phyloP scores from a whole-genome alignment of 1,140 invertebrate species.

The Hycleus phaleratus region DNA sequence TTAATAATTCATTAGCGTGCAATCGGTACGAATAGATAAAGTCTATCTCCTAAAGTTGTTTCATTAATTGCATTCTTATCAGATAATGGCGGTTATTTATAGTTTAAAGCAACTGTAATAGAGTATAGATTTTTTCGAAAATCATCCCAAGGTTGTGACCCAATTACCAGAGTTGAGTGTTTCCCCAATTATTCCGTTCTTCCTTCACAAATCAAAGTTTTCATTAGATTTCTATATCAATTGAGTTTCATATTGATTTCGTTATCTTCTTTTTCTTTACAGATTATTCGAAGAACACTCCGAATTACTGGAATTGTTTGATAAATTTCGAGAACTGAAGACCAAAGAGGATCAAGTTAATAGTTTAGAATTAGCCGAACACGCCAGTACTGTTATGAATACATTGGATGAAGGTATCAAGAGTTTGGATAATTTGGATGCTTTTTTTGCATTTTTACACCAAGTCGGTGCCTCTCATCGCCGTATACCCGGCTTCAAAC shows the following conservation, averaged over 20 bases:
- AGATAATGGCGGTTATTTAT: too few relatives aligned
- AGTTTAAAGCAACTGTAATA: too few relatives aligned
- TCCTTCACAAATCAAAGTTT: too few relatives aligned
- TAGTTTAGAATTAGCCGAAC: slow-evolving; percentile 74
- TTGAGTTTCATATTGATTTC: too few relatives aligned
- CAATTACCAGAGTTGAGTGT: too few relatives aligned
- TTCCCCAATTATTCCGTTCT: too few relatives aligned
- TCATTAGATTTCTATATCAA: neutral
- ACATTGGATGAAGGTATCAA: slow-evolving; percentile 81
- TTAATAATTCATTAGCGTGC: too few relatives aligned
- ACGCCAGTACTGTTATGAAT: slow-evolving; percentile 82
- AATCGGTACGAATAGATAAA: too few relatives aligned
- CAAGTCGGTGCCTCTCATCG: slow-evolving; percentile 75
- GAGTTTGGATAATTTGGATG: slow-evolving; percentile 73
- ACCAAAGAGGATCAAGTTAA: slow-evolving; percentile 74
- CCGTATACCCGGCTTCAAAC: slow-evolving; percentile 75
- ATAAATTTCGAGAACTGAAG: slow-evolving; percentile 68
- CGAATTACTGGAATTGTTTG: slow-evolving; percentile 73
- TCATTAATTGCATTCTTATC: too few relatives aligned
- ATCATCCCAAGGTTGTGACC: too few relatives aligned
- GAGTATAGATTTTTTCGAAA: too few relatives aligned
- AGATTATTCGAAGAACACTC: slow-evolving; percentile 84
- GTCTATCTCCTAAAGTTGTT: too few relatives aligned
- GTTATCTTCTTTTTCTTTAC: slow-evolving; percentile 24
- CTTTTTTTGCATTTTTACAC: slow-evolving; percentile 73